Base-by-base conservation (phyloP, 2,113 vertebrate species). In the Rhabdomys dilectus region DNA sequence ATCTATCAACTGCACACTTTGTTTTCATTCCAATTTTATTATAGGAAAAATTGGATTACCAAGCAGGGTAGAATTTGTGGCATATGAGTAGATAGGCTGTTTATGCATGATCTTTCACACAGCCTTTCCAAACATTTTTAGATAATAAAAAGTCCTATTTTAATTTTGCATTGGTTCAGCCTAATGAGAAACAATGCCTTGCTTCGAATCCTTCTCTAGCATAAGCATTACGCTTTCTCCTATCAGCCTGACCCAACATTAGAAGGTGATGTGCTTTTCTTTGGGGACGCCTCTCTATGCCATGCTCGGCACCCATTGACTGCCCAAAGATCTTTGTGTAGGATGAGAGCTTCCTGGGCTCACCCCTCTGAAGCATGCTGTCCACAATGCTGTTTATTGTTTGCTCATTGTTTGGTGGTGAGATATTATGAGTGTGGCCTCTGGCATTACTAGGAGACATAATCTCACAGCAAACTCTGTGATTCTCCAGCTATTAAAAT, bases 141-240 rank as follows among this genome's bases (percentile, higher is more conserved):
- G 22, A 42, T 84, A 78, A 94, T 75, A 93, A 68, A 48, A 88
- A 75, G 12, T 22, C 9, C 1, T 72, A 36, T 86, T 89, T 94
- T 81, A 88, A 62, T 64, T 70, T 91, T 39, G 16, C 21, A 62
- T 88, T 91, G 82, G 15, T 87, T 10, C 19, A 78, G 16, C 45
- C 39, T 94, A 93, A 68, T 84, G 53, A 48, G 8, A 31, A 73
- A 12, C 15, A 60, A 39, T 21, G 10, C 1, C 5, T 11, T 29
- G 42, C 45, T 60, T 45, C 29, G 66, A 68, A 34, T n/a, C 17
- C 12, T 39, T 45, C 56, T 7, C 29, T 7, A 24, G 1, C 36
- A 8, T 75, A 48, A 64, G 3, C 8, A 6, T 51, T 17, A 84
- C 0, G 26, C 21, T 88, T 11, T 70, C 15, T 64, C 34, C 19